Base-by-base conservation (phyloP, 1,140 invertebrate genomes). In the Druon quercuslanigerum region DNA sequence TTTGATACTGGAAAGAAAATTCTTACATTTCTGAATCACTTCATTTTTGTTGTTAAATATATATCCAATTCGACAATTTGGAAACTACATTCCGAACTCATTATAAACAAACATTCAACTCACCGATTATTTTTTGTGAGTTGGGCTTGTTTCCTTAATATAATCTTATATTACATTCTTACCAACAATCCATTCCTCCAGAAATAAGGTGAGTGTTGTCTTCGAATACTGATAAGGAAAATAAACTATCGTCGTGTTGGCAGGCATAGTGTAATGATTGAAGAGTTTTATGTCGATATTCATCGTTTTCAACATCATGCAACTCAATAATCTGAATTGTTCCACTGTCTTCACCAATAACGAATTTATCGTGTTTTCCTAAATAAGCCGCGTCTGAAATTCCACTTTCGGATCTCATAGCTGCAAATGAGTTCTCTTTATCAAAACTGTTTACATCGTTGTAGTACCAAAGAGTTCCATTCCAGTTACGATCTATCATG, bases 171-270 rank as follows among this genome's bases (percentile, higher is more conserved):
- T 20, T 72, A 77, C 20, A 51, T 70, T 40, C 51, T 82, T 87
- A 91, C 90, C 88, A 84, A 77, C 78, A 85, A 85, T 92, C 90
- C 82, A 89, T 83, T 77, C 86, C 89, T 54, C 83, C 84, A 12
- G 87, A 89, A 33, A 91, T 83, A 77, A 89, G 73, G 54, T 78
- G 79, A 19, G 5, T 72, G 54, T 85, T 86, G 76, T 82, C 82
- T 51, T 81, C 20, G 75, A 91, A 91, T 51, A 75, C 77, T 33
- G 90, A 87, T 2, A 91, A 57, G 4, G 86, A 85, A 51, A 86
- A 82, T 13, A 90, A 46, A 57, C 82, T 85, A 20, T 82, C 84
- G 20, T 91, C 89, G 33, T 91, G 90, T 51, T 87, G 83, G 71
- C 86, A 88, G 17, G 82, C 75, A 51, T 87, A 87, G 50, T 79